Percentiles rank a stretch among this genome's conserved stretches.
phyloP scores from a whole-genome alignment of 2,797 vertebrate genomes.

The Halcyon chelicuti region DNA sequence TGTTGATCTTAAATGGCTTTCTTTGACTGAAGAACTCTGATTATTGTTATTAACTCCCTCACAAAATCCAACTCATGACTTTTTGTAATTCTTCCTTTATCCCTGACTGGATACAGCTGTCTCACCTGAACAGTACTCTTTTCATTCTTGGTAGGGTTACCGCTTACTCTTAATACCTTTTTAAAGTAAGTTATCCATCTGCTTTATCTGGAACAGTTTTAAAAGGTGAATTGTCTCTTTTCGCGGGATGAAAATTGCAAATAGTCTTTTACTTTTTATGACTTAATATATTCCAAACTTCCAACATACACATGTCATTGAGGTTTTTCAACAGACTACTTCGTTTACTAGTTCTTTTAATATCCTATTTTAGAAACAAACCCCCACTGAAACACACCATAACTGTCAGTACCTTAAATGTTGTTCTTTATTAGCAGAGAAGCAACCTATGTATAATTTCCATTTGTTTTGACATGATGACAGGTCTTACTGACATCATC shows the following conservation, averaged over 20 bases:
- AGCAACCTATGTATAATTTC: slow-evolving; percentile 12
- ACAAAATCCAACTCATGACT: background rate
- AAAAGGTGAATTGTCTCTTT: background rate
- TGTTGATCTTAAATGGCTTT: background rate
- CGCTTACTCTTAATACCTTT: background rate
- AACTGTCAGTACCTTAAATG: background rate
- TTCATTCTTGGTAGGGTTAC: background rate
- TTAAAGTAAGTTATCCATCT: background rate
- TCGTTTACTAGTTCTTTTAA: background rate
- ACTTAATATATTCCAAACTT: background rate
- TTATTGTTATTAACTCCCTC: background rate
- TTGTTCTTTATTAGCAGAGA: background rate
- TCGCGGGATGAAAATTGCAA: background rate
- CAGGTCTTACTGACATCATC: background rate
- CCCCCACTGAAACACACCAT: background rate
- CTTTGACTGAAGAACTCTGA: background rate
- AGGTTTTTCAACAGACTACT: background rate
- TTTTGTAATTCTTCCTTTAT: background rate
- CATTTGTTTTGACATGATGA: slow-evolving; percentile 31
- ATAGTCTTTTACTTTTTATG: background rate
- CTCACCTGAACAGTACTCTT: background rate
- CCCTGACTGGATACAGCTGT: background rate
- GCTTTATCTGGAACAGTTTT: background rate
- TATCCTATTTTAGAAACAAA: background rate
- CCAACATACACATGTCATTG: background rate